These are phyloP conservation scores for Drosophila mercatorum DNA, from an alignment of 2,888 invertebrate genomes.

Conservation along the genomic window DNA sequence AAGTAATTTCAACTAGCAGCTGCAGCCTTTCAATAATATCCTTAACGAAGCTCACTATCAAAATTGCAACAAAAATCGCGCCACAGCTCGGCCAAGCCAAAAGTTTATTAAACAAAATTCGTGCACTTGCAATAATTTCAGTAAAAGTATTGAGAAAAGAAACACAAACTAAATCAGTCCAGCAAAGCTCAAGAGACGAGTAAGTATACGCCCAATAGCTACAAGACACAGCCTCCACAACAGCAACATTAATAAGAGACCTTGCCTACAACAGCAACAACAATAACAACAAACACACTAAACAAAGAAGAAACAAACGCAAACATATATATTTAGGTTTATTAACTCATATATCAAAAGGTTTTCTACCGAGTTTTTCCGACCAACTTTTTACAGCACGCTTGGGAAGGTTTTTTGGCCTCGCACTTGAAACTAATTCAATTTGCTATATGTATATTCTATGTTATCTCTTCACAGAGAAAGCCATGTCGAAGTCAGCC, in stretches of 20 bases:
- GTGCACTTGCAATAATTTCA: constrained; percentile 61
- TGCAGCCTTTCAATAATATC: not conserved
- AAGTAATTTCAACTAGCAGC: not conserved
- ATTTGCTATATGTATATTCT: constrained; percentile 10
- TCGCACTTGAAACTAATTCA: constrained; percentile 30
- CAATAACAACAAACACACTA: constrained; percentile 17
- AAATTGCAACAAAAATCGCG: not conserved
- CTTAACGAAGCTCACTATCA: not conserved
- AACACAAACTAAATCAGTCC: constrained; percentile 54
- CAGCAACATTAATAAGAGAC: constrained; percentile 13
- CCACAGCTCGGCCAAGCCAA: constrained; percentile 27
- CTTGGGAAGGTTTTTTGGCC: constrained; percentile 73
- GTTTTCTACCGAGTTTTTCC: constrained; percentile 49
- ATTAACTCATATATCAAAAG: constrained; percentile 32
- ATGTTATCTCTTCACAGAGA: constrained; percentile 85
- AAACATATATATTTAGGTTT: constrained; percentile 19
- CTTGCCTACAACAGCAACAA: constrained; percentile 13
- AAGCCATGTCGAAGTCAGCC: constrained; percentile 88
- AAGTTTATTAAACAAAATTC: constrained; percentile 47
- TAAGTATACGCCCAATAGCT: constrained; percentile 66
- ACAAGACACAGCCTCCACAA: constrained; percentile 16
- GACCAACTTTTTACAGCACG: constrained; percentile 76
- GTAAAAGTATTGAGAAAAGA: constrained; percentile 28
- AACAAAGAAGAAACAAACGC: constrained; percentile 24
- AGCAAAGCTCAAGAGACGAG: constrained; percentile 64